Evolutionary conservation across 2,113 vertebrate species (phyloP).

Genomic region (Turnix velox): DNA sequence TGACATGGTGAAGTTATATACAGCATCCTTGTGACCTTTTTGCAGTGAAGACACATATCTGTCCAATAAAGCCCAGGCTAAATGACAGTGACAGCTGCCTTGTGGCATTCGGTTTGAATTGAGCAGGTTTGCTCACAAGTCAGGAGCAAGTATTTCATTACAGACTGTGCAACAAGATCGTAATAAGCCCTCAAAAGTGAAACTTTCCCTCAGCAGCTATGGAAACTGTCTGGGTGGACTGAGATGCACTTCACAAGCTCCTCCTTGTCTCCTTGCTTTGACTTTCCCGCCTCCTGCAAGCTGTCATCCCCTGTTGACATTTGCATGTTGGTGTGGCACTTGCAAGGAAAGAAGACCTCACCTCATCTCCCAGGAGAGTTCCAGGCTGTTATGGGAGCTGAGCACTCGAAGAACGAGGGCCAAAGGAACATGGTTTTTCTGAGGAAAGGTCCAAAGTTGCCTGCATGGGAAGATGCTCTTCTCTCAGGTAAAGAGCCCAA

Average conservation of each 20-base stretch:
- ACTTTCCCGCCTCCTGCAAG: not conserved
- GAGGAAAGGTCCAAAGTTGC: conserved; percentile 60
- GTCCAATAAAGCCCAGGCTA: conserved; percentile 74
- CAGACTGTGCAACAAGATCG: conserved; percentile 58
- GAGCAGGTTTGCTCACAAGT: conserved; percentile 65
- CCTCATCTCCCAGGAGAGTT: not conserved
- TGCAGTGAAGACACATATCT: conserved; percentile 71
- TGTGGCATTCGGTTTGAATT: conserved; percentile 73
- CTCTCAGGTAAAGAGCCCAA: conserved; percentile 70
- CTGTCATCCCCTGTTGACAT: not conserved
- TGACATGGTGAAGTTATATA: conserved; percentile 67
- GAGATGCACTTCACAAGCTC: conserved; percentile 36
- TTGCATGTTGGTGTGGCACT: not conserved
- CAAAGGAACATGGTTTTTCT: conserved; percentile 12
- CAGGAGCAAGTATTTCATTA: conserved; percentile 69
- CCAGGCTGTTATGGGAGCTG: conserved; percentile 71
- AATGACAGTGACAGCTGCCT: conserved; percentile 90
- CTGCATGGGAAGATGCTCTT: conserved; percentile 71
- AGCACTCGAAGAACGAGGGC: conserved; percentile 71
- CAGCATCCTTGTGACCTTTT: conserved; percentile 62
- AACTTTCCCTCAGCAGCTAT: conserved; percentile 13
- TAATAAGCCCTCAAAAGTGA: conserved; percentile 17
- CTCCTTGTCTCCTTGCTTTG: conserved; percentile 16
- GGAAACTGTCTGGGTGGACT: not conserved
- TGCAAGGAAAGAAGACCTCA: not conserved